phyloP scores from a whole-genome alignment of 2,113 vertebrate genomes.

The Gnathochromis pfefferi region DNA sequence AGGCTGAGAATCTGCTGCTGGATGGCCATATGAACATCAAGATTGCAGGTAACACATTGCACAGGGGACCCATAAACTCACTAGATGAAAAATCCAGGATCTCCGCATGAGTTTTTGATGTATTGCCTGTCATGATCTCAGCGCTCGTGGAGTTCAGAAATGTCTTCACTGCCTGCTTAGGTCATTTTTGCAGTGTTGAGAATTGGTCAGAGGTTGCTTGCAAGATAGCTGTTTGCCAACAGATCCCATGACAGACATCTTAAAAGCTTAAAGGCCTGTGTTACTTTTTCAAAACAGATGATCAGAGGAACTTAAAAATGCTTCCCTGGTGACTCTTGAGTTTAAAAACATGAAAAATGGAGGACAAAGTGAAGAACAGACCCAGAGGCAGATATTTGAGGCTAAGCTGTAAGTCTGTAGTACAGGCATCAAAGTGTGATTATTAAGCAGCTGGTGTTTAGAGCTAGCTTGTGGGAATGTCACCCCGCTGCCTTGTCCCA shows the following conservation, averaged over 20 bases:
- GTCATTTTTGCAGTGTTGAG: constrained; percentile 26
- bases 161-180: constrained; percentile 19
- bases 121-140: constrained; percentile 11
- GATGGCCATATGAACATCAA: constrained; percentile 99
- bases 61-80: background rate
- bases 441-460: constrained; percentile 41
- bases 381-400: constrained; percentile 3
- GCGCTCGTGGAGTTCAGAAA: background rate
- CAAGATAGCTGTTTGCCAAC: background rate
- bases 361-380: background rate
- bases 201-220: constrained; percentile 3
- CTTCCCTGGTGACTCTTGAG: background rate
- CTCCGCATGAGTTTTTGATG: background rate
- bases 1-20: constrained; percentile 93
- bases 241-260: background rate
- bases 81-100: background rate
- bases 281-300: background rate
- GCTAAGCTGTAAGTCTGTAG: constrained; percentile 2
- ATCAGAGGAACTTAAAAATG: background rate
- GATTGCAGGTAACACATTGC: constrained; percentile 82
- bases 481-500: background rate
- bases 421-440: constrained; percentile 29
- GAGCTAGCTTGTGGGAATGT: constrained; percentile 33
- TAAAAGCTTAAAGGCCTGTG: background rate
- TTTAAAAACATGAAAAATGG: background rate